phyloP scores from a whole-genome alignment of 2,888 invertebrate genomes.

The Ormyrus nitidulus region DNA sequence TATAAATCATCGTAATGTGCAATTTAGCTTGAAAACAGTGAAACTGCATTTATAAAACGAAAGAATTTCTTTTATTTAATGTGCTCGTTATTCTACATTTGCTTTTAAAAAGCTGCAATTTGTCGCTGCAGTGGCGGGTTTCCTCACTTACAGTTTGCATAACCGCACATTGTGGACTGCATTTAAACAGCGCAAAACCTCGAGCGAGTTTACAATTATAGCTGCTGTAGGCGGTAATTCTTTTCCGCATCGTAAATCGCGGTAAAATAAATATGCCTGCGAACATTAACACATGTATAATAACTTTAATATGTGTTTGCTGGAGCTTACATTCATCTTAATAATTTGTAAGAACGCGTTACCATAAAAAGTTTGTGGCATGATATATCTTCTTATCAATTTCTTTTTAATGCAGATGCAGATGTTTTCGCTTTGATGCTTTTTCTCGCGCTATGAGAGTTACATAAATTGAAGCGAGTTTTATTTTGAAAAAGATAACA shows the following conservation, averaged over 20 bases:
- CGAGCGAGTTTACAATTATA: slow-evolving; percentile 47
- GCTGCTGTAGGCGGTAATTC: slow-evolving; percentile 28
- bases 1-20: background rate
- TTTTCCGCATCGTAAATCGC: slow-evolving; percentile 46
- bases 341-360: no score
- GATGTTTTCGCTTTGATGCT: no score
- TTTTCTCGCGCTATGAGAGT: no score
- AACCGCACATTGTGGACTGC: slow-evolving; percentile 34
- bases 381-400: no score
- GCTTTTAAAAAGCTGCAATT: slow-evolving; percentile 41
- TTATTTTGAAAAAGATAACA: no score
- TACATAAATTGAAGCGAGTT: no score
- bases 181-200: slow-evolving; percentile 33
- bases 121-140: background rate
- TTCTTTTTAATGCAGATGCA: no score
- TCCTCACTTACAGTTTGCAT: slow-evolving; percentile 32
- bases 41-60: slow-evolving; percentile 18
- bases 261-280: slow-evolving; percentile 40
- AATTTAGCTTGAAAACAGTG: background rate
- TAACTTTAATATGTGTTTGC: no score
- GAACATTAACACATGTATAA: slow-evolving; percentile 34
- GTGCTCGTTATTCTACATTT: slow-evolving; percentile 28
- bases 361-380: no score
- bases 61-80: slow-evolving; percentile 34
- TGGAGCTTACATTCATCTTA: no score